Evolutionary conservation across 1,140 invertebrate genomes (phyloP).

Genomic region (Danaus plexippus): DNA sequence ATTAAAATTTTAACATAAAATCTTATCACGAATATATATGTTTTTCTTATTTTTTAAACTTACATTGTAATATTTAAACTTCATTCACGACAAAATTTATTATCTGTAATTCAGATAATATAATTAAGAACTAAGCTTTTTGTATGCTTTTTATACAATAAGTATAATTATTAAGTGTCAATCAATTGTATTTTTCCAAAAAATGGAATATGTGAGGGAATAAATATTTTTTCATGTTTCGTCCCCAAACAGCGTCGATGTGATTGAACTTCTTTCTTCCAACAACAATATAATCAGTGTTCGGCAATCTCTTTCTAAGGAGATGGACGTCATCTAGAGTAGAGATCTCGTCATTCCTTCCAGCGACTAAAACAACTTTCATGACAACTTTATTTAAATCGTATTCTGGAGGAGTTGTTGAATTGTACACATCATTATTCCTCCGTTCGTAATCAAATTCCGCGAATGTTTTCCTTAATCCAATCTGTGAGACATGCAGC

Average conservation of each 20-base stretch:
- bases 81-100: too few species aligned
- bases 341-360: slow-evolving; percentile 74
- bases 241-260: slow-evolving; percentile 72
- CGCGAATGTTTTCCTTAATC: slow-evolving; percentile 55
- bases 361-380: slow-evolving; percentile 68
- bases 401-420: slow-evolving; percentile 70
- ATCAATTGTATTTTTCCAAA: slow-evolving; percentile 21
- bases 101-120: too few species aligned
- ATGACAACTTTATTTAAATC: slow-evolving; percentile 70
- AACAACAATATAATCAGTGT: slow-evolving; percentile 38
- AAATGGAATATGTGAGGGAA: slow-evolving; percentile 33
- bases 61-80: too few species aligned
- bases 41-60: too few species aligned
- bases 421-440: slow-evolving; percentile 69
- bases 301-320: slow-evolving; percentile 51
- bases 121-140: too few species aligned
- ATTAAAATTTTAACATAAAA: too few species aligned
- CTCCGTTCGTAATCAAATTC: slow-evolving; percentile 67
- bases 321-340: slow-evolving; percentile 67
- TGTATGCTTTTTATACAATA: too few species aligned
- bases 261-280: slow-evolving; percentile 37
- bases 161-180: neutral
- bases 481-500: slow-evolving; percentile 76
- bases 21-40: too few species aligned
- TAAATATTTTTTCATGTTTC: slow-evolving; percentile 59